phyloP scores from a whole-genome alignment of 2,113 vertebrate genomes.

The Columbina picui region DNA sequence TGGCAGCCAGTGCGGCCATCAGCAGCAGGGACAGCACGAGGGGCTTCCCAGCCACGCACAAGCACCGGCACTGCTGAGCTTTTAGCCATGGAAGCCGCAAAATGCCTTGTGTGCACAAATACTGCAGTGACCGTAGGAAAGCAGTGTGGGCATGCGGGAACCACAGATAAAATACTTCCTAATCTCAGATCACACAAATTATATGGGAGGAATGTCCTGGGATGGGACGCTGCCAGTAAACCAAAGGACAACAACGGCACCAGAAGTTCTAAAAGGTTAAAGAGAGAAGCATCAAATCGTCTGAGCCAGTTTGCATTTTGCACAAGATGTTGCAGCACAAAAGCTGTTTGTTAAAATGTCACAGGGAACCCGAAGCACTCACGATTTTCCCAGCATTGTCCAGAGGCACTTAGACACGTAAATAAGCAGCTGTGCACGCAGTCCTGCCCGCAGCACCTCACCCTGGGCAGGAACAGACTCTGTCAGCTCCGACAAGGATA shows the following conservation, averaged over 20 bases:
- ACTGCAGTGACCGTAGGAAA: neutral
- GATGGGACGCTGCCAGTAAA: neutral
- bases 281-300: neutral
- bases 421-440: neutral
- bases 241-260: neutral
- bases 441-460: neutral
- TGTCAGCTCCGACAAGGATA: neutral
- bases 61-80: neutral
- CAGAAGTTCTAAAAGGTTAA: neutral
- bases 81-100: neutral
- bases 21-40: neutral
- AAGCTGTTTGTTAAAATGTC: neutral
- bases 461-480: neutral
- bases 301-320: neutral
- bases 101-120: neutral
- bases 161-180: too few species aligned
- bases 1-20: neutral
- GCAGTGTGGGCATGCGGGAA: fast-evolving
- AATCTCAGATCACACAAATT: neutral
- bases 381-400: neutral
- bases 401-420: neutral
- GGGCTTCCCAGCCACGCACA: neutral
- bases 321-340: neutral
- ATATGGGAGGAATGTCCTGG: neutral
- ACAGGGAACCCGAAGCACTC: neutral